Conservation (phyloP, 2,113 vertebrate species). For the Perccottus glenii region DNA sequence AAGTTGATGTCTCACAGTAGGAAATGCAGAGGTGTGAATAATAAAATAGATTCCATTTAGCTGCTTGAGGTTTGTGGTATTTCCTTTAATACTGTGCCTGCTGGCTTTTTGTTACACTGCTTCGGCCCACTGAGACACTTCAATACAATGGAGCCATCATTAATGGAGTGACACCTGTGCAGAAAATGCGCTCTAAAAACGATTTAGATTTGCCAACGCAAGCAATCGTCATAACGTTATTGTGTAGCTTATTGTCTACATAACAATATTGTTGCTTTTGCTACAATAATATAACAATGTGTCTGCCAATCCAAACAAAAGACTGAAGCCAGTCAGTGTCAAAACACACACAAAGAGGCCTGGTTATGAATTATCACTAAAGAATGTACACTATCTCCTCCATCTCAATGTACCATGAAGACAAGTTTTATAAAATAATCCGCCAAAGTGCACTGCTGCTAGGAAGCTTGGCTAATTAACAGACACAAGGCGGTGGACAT, state of each 20-base stretch:
- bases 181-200: neutral
- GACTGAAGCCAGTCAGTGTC: slow-evolving; percentile 12
- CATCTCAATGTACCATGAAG: slow-evolving; percentile 34
- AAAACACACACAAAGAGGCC: neutral
- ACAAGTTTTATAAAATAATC: slow-evolving; percentile 31
- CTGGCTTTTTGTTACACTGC: slow-evolving; percentile 6
- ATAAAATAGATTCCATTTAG: slow-evolving; percentile 5
- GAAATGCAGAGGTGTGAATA: slow-evolving; percentile 13
- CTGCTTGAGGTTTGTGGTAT: slow-evolving; percentile 5
- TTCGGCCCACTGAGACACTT: neutral
- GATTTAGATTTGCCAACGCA: neutral
- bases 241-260: neutral
- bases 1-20: neutral
- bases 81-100: slow-evolving; percentile 6
- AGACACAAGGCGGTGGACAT: slow-evolving; percentile 29
- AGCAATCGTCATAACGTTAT: neutral
- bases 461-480: slow-evolving; percentile 55
- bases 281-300: slow-evolving; percentile 8
- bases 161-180: slow-evolving; percentile 1
- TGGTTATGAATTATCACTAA: slow-evolving; percentile 47
- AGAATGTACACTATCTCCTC: slow-evolving; percentile 33
- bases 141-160: slow-evolving; percentile 6
- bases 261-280: neutral
- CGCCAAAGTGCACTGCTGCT: slow-evolving; percentile 17
- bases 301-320: slow-evolving; percentile 5